Evolutionary conservation across 2,888 invertebrate species (phyloP), one percentile per base, ranked within the genome.

Genomic region (Arge pagana): DNA sequence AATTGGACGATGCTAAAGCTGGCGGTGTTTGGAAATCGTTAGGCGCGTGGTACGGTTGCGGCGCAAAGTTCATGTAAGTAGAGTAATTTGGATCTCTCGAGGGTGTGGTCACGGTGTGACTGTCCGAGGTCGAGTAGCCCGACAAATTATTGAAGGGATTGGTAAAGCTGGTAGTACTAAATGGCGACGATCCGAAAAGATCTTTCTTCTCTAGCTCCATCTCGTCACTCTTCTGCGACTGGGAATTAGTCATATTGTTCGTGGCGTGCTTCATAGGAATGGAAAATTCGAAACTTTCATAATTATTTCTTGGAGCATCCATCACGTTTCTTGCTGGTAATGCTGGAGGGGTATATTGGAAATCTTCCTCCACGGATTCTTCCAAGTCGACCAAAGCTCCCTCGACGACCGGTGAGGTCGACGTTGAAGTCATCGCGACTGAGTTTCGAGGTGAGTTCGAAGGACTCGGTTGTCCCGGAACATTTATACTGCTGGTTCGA

Each of bases 161-260:
- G n/a, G 64, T 63, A 39, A 72, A 73, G 6, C 63, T 62, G 19
- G 63, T 64, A 3, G 71, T 71, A 48, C 62, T 67, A 36, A 77
- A 77, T 0, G 77, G 76, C 2, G 76, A 76, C 0, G 78, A 76
- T 0, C 77, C 78, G 37, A 77, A 78, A 1, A 78, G 62, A 54
- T 78, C 78, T 53, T 70, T 76, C 11, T 48, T 41, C 7, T 43
- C 39, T 13, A 21, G 28, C 52, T 55, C 55, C 49, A 15, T 13
- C 13, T 62, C 61, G n/a, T 41, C 24, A n/a, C 24, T 10, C 3
- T 15, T 16, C n/a, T n/a, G n/a, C 6, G 45, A 4, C 23, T 28
- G 37, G 13, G 39, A 48, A 15, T 36, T 48, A 6, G 31, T n/a
- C n/a, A 26, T 26, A 6, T 23, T 26, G 23, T n/a, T 21, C 8